phyloP scores from a whole-genome alignment of 2,888 invertebrate species.

The Chymomyza fuscimana region DNA sequence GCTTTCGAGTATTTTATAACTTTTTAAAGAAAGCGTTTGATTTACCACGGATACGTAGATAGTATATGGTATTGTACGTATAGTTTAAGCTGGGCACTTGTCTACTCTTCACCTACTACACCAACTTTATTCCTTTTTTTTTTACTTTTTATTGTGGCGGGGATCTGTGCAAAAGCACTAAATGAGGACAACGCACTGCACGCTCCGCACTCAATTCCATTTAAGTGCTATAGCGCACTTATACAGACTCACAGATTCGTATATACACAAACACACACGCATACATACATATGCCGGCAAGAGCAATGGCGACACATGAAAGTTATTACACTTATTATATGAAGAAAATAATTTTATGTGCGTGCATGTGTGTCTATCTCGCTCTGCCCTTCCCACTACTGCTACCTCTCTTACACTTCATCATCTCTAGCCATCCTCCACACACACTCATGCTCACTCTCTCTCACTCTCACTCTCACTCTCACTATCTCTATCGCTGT shows the following conservation, averaged over 20 bases:
- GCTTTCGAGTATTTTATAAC: too few species aligned
- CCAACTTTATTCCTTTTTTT: background rate
- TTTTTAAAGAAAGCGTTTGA: too few species aligned
- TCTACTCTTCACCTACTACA: background rate
- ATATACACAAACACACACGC: conserved; percentile 7
- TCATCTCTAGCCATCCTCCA: too few species aligned
- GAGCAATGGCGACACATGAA: conserved; percentile 61
- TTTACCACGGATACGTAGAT: too few species aligned
- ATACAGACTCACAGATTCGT: conserved; percentile 19
- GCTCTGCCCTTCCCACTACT: background rate
- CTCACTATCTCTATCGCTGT: background rate
- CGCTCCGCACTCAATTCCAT: conserved; percentile 70
- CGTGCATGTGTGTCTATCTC: conserved; percentile 19
- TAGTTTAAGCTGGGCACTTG: too few species aligned
- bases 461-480: background rate
- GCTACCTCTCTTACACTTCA: background rate
- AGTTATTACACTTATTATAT: conserved; percentile 75
- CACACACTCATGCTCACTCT: background rate
- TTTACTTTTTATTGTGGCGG: conserved; percentile 54
- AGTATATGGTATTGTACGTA: too few species aligned
- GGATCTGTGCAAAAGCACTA: conserved; percentile 60
- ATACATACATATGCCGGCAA: background rate
- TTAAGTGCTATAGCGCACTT: conserved; percentile 60
- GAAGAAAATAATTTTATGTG: conserved; percentile 71
- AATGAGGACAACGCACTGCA: conserved; percentile 72